phyloP scores from a whole-genome alignment of 2,113 vertebrate species.

The Himantopus leucocephalus region DNA sequence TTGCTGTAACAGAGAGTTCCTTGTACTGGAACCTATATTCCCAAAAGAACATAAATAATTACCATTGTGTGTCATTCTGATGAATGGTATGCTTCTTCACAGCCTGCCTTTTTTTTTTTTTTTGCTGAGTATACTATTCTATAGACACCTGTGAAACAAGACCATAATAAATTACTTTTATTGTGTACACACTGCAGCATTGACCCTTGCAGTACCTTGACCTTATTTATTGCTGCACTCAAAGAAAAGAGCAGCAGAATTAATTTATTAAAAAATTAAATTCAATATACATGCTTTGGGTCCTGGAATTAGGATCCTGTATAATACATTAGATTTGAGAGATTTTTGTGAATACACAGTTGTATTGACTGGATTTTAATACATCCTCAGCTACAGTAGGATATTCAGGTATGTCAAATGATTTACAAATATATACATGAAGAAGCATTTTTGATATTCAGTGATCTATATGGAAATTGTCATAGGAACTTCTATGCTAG shows the following conservation, averaged over 20 bases:
- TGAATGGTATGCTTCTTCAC: conserved; percentile 9
- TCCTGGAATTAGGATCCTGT: not conserved
- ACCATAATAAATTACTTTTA: conserved; percentile 44
- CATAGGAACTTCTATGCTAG: not conserved
- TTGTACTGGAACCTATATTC: conserved; percentile 27
- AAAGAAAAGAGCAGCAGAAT: not conserved
- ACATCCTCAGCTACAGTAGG: not conserved
- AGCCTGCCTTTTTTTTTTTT: not conserved
- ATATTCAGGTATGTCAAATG: not conserved
- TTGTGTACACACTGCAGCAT: not conserved
- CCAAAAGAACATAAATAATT: conserved; percentile 57
- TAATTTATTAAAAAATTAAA: not conserved
- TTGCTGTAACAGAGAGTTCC: conserved; percentile 10
- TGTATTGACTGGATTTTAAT: not conserved
- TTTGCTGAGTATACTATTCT: conserved; percentile 43
- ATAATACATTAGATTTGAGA: not conserved
- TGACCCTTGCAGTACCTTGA: not conserved
- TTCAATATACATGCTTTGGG: not conserved
- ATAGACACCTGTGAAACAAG: conserved; percentile 47
- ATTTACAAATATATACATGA: not conserved
- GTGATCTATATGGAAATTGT: not conserved
- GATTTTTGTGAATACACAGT: not conserved
- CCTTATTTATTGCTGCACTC: not conserved
- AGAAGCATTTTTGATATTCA: not conserved
- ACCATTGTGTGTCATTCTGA: conserved; percentile 28